Percentiles rank a stretch among this genome's conserved stretches.
These are phyloP conservation scores for Homalodisca vitripennis DNA, from an alignment of 1,140 invertebrate species.

Conservation along the genomic window DNA sequence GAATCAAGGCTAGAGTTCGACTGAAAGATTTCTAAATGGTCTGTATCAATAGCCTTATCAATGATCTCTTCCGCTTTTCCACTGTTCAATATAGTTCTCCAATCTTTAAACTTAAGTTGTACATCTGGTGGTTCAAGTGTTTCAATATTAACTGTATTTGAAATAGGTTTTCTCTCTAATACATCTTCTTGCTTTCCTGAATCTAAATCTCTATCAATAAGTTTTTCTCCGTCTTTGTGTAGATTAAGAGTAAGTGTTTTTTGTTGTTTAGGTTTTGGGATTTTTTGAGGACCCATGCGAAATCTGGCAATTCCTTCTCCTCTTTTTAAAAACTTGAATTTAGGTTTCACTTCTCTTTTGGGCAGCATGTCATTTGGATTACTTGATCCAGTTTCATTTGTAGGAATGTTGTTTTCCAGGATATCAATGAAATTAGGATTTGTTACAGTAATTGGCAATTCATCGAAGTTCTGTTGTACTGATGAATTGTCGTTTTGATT, in stretches of 20 bases:
- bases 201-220: too few relatives aligned
- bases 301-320: slow-evolving; percentile 30
- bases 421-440: slow-evolving; percentile 38
- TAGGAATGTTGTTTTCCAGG: slow-evolving; percentile 41
- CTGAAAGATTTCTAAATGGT: neutral
- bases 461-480: slow-evolving; percentile 18
- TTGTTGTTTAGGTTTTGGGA: neutral
- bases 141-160: neutral
- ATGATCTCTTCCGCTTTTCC: neutral
- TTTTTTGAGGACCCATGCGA: slow-evolving; percentile 11
- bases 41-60: neutral
- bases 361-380: slow-evolving; percentile 29
- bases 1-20: slow-evolving; percentile 14
- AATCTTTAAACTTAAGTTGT: slow-evolving; percentile 7
- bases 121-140: neutral
- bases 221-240: neutral
- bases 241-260: neutral
- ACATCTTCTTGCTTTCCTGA: too few relatives aligned
- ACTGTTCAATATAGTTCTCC: neutral
- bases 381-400: neutral
- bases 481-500: neutral
- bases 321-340: slow-evolving; percentile 29
- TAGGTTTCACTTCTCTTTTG: slow-evolving; percentile 9
- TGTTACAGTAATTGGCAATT: slow-evolving; percentile 32
- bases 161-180: too few relatives aligned